These are phyloP conservation scores for Eclectus roratus DNA, from an alignment of 2,113 vertebrate species.

Conservation along the genomic window DNA sequence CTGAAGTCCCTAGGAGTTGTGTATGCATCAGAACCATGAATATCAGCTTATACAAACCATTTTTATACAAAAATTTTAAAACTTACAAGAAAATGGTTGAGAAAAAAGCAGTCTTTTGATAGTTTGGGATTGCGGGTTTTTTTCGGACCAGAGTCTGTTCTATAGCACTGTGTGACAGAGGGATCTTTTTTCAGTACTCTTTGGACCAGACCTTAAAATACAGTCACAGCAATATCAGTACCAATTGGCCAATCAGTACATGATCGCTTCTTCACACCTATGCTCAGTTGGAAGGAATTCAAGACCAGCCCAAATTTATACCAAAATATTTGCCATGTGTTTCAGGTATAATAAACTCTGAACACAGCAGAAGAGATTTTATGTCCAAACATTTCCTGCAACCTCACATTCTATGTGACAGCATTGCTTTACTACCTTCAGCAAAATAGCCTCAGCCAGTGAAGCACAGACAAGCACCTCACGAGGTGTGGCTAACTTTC, in stretches of 20 bases:
- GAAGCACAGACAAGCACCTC: constrained; percentile 32
- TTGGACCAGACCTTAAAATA: not conserved
- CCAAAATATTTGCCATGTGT: constrained; percentile 31
- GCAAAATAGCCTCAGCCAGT: constrained; percentile 2
- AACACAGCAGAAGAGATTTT: not conserved
- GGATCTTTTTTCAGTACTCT: not conserved
- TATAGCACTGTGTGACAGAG: not conserved
- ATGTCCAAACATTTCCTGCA: not conserved
- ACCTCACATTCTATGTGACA: not conserved
- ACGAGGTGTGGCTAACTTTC: constrained; percentile 27
- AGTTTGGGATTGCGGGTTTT: not conserved
- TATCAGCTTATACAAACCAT: not conserved
- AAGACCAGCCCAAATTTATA: constrained; percentile 25
- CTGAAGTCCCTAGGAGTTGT: not conserved
- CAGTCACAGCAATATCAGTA: not conserved
- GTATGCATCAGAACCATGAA: not conserved
- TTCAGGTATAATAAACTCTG: not conserved
- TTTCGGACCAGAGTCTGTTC: not conserved
- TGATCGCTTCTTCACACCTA: not conserved
- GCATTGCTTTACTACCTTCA: not conserved
- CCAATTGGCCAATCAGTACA: not conserved
- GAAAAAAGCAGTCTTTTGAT: not conserved
- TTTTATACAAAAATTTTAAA: not conserved
- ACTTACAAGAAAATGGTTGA: not conserved
- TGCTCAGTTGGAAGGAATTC: not conserved